Evolutionary conservation across 2,888 invertebrate genomes (phyloP).

Genomic region (Drosophila monieri): DNA sequence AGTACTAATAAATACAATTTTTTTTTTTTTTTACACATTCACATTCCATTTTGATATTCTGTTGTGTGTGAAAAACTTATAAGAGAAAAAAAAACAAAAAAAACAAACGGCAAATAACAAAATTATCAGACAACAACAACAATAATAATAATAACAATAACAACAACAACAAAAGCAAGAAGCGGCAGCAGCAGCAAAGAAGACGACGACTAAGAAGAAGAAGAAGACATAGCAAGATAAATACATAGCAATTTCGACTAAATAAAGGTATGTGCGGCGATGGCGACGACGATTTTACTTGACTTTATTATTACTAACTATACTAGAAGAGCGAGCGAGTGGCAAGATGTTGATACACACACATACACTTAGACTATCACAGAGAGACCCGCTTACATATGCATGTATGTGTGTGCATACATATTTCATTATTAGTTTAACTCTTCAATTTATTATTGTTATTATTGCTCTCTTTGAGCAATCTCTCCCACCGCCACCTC

Average conservation of each 20-base stretch:
- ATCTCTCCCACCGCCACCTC: neutral
- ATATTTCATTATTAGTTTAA: slow-evolving; percentile 71
- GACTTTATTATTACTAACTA: slow-evolving; percentile 52
- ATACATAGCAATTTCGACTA: slow-evolving; percentile 73
- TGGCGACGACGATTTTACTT: slow-evolving; percentile 46
- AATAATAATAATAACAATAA: slow-evolving; percentile 26
- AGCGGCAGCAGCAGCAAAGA: slow-evolving; percentile 14
- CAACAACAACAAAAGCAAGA: slow-evolving; percentile 3
- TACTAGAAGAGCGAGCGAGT: slow-evolving; percentile 18
- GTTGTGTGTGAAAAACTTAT: slow-evolving; percentile 67
- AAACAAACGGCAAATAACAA: slow-evolving; percentile 49
- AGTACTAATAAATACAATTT: slow-evolving; percentile 48
- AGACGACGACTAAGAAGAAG: too few species aligned
- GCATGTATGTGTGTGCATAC: neutral
- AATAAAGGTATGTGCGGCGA: slow-evolving; percentile 65
- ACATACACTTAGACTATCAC: neutral
- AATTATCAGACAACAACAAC: slow-evolving; percentile 36
- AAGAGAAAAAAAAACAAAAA: slow-evolving; percentile 32
- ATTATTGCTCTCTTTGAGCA: slow-evolving; percentile 62
- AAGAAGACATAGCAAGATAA: slow-evolving; percentile 71
- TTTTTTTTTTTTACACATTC: slow-evolving; percentile 18
- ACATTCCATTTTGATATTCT: slow-evolving; percentile 69
- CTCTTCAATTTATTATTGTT: slow-evolving; percentile 79
- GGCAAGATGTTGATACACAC: slow-evolving; percentile 39
- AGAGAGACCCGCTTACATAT: too few species aligned